Conservation (phyloP, 1,140 invertebrate species). For the Acromyrmex heyeri region DNA sequence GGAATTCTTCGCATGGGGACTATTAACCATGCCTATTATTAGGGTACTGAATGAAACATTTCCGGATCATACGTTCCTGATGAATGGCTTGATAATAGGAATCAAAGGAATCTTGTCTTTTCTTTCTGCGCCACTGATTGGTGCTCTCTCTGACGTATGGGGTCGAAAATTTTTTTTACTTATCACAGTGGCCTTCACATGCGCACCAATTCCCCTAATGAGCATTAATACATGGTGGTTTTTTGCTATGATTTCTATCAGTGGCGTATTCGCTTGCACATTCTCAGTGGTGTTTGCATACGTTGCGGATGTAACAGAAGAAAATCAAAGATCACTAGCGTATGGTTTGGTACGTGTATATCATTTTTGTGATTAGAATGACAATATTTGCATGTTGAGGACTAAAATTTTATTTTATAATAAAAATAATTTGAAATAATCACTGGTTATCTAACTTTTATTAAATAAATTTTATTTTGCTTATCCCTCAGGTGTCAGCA, state of each 20-base stretch:
- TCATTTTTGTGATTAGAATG: conserved; percentile 45
- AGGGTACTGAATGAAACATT: conserved; percentile 98
- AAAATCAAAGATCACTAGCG: conserved; percentile 97
- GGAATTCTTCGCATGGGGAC: conserved; percentile 99
- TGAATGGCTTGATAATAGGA: conserved; percentile 99
- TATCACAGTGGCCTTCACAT: conserved; percentile 99
- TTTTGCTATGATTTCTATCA: conserved; percentile 99
- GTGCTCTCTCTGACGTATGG: conserved; percentile 99
- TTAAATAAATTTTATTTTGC: conserved; percentile 30
- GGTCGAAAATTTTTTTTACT: conserved; percentile 99
- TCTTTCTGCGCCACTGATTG: conserved; percentile 98
- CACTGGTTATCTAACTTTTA: not conserved
- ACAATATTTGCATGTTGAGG: not conserved
- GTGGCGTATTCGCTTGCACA: conserved; percentile 99
- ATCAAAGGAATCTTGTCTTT: conserved; percentile 99
- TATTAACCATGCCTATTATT: conserved; percentile 99
- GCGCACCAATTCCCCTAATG: conserved; percentile 99
- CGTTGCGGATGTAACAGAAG: conserved; percentile 99
- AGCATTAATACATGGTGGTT: conserved; percentile 99
- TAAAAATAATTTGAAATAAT: not conserved
- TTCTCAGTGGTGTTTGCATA: conserved; percentile 99
- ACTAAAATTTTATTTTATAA: not conserved
- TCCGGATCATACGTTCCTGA: conserved; percentile 99
- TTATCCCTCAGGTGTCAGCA: conserved; percentile 91
- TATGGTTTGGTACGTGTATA: conserved; percentile 95